Conservation (phyloP, 64 coral and sea anemone genomes). For the Dendronephthya gigantea region DNA sequence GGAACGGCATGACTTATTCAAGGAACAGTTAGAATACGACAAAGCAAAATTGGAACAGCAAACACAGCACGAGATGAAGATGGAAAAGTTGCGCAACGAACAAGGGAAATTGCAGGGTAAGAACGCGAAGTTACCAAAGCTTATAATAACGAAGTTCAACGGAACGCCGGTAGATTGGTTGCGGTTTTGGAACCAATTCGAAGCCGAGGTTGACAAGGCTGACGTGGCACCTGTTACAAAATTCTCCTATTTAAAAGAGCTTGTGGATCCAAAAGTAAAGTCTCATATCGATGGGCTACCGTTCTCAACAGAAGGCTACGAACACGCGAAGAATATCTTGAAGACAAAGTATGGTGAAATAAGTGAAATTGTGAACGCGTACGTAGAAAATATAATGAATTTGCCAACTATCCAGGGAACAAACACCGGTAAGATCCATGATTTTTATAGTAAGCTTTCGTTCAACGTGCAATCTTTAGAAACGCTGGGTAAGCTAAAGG, state of each 20-base stretch:
- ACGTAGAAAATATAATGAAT: background rate
- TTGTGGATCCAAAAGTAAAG: background rate
- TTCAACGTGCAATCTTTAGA: too few relatives aligned
- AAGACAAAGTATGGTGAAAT: constrained; percentile 9
- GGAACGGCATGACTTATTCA: background rate
- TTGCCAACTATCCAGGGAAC: too few relatives aligned
- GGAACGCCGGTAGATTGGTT: background rate
- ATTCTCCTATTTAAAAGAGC: background rate
- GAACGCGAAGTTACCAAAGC: background rate
- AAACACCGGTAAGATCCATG: too few relatives aligned
- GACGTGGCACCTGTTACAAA: too few relatives aligned
- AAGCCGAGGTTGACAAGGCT: background rate
- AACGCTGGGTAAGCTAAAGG: too few relatives aligned
- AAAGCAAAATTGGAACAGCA: constrained; percentile 13
- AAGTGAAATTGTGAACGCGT: background rate
- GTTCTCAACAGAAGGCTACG: background rate
- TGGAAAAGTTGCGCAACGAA: constrained; percentile 4
- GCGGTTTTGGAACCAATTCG: background rate
- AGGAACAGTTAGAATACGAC: constrained; percentile 36
- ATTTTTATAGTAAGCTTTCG: too few relatives aligned
- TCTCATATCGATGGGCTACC: background rate
- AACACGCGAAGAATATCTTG: background rate
- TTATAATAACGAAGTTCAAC: background rate
- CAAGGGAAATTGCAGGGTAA: background rate
- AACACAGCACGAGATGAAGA: constrained; percentile 6